Base-by-base conservation (phyloP, 2,888 invertebrate species). In the Xestia ashworthii region DNA sequence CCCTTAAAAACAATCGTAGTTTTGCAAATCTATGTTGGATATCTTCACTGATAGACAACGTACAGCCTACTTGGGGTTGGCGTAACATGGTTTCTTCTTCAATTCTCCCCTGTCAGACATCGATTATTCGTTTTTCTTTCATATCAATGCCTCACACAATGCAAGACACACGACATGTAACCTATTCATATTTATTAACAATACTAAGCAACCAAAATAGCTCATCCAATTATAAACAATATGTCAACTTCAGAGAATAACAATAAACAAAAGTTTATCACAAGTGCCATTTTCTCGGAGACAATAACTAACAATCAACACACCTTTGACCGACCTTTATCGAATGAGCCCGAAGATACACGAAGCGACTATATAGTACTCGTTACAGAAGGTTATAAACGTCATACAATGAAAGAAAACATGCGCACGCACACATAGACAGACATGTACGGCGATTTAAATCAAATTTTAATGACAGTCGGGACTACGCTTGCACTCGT, bases 281-380 rank as follows among this genome's bases (percentile, higher is more conserved):
- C 80, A 80, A 87, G 87, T 83, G 87, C 86, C 73, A 75, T 87
- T 83, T 84, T 82, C 87, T 88, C 72, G 78, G 80, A n/a, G 83
- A 82, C 79, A 82, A 82, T 83, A 81, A 81, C 67, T 82, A 73
- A 82, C 81, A 86, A 87, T 82, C 79, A 74, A 71, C 67, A 68
- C 77, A 80, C 82, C 76, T 88, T 71, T 84, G 81, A 87, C 88
- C 81, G 66, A 82, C 71, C 81, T 82, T 74, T 88, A 84, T 86
- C 84, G 70, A 79, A 71, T 82, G 64, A 70, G n/a, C 44, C 55
- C 76, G 48, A 53, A 76, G 76, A 65, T 80, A 78, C 44, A 44
- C 66, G 50, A 71, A 74, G 66, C 14, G 50, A 44, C 44, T 44
- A 32, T 60, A 25, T 12, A 46, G 8, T 38, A 19, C 22, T 22